A percentile compares a stretch with the other conserved stretches of the same genome.
phyloP scores from a whole-genome alignment of 37 sponge, comb jelly and placozoan genomes.

The Agelas oroides region DNA sequence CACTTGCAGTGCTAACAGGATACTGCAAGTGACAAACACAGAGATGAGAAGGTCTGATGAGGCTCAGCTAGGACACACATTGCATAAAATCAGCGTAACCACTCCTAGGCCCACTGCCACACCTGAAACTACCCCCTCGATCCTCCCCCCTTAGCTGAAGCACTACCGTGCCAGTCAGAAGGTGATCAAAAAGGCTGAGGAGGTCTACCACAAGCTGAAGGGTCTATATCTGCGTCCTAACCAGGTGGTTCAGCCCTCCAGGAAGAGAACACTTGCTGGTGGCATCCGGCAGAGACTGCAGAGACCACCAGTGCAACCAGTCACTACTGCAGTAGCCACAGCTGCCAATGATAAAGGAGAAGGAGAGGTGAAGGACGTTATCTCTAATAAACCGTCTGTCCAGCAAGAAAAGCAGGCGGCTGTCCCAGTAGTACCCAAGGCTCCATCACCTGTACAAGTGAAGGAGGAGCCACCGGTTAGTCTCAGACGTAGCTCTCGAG shows the following conservation, averaged over 20 bases:
- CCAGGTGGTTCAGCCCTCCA: neutral
- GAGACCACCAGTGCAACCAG: neutral
- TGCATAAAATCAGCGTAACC: no score
- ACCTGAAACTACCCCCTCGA: neutral
- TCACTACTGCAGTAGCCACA: no score
- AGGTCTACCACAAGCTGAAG: constrained; percentile 44
- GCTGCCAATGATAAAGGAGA: no score
- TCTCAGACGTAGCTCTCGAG: neutral
- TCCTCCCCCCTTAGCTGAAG: constrained; percentile 1
- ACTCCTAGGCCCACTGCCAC: no score
- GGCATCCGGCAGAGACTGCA: neutral
- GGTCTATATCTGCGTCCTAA: constrained; percentile 16
- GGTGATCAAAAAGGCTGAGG: constrained; percentile 37
- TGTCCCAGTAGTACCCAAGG: neutral
- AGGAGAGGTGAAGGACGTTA: no score
- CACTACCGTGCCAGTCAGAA: constrained; percentile 18
- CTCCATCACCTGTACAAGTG: no score
- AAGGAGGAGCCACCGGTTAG: neutral
- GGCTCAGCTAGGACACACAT: no score
- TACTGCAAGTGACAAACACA: no score
- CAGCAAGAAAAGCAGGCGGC: no score
- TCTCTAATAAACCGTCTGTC: no score
- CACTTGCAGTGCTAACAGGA: no score
- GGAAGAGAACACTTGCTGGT: neutral
- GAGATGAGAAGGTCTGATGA: no score